Evolutionary conservation across 53 echinoderm and acorn worm species (phyloP).

Genomic region (Echinarachnius parma): DNA sequence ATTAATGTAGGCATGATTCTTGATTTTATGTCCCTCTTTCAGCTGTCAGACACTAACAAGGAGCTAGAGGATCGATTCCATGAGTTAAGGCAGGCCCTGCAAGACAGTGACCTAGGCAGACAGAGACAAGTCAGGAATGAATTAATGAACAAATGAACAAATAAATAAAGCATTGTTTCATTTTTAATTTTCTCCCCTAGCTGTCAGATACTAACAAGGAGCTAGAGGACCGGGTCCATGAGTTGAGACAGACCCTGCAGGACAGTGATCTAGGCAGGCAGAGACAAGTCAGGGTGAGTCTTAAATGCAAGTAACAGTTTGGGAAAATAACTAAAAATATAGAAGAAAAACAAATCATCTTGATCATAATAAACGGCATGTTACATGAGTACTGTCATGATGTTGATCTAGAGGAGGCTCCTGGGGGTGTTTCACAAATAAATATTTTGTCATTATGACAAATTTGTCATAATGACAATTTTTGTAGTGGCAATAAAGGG

Average conservation of each 20-base stretch:
- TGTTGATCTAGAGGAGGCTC: too few relatives aligned
- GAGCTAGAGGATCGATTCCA: conserved; percentile 70
- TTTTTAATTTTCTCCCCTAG: conserved; percentile 1
- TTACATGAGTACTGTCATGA: too few relatives aligned
- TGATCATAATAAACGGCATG: too few relatives aligned
- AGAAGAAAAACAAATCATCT: too few relatives aligned
- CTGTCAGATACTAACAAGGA: conserved; percentile 27
- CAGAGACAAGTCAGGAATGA: conserved; percentile 86
- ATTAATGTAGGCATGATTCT: too few relatives aligned
- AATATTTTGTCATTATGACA: too few relatives aligned
- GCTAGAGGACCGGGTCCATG: conserved; percentile 70
- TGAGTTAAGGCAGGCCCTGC: conserved; percentile 74
- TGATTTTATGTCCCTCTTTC: too few relatives aligned
- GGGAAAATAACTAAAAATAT: neutral
- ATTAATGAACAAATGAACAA: too few relatives aligned
- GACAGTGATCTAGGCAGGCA: conserved; percentile 81
- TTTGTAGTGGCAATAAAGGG: too few relatives aligned
- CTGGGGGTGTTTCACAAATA: too few relatives aligned
- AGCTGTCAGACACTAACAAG: conserved; percentile 23
- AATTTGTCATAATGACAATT: too few relatives aligned
- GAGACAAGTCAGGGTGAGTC: conserved; percentile 80
- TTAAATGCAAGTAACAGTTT: neutral
- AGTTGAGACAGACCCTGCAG: conserved; percentile 74
- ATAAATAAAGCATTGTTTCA: too few relatives aligned
- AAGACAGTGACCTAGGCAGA: conserved; percentile 76